Evolutionary conservation across 2,888 invertebrate genomes (phyloP), one percentile per base, ranked within the genome.

Genomic region (Hydroisotoma schaefferi): DNA sequence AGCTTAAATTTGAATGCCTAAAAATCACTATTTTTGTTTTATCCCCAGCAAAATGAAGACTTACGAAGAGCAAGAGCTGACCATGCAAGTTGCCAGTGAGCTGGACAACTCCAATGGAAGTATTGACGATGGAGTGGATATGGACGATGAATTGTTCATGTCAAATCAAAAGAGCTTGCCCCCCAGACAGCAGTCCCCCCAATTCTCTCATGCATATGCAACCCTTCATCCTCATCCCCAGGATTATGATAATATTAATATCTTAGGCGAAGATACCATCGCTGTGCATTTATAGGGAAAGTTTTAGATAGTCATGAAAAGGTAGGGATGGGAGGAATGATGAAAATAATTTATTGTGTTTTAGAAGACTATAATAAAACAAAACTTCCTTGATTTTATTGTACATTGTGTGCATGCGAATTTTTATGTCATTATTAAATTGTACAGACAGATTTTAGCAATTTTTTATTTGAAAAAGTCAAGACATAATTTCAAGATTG

Each of bases 1-100:
- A 37, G 52, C 47, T 44, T 57, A 40, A 26, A 38, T 29, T 37
- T 26, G 46, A 57, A 23, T 38, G 20, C 27, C 26, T 57, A n/a
- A 20, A 25, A 26, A 38, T 49, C 25, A 29, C 18, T 6, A 12
- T 26, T 61, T 49, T 29, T 26, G 12, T 22, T 46, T 23, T 47
- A 47, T 49, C 40, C 75, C 2, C 68, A 87, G 87, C 74, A 92
- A 92, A 80, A 79, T 92, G 26, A 85, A 92, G 75, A 84, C 91
- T 0, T 93, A 93, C 72, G 92, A 93, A 77, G 92, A 93, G 73
- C 92, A 93, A 77, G 92, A 93, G 77, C 80, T 93, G 57, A 92
- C 91, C 28, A 93, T 93, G 93, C 90, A 92, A 77, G 92, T 93
- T 22, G 91, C 92, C 75, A 86, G 86, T 68, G 87, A 88, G 74